These are phyloP conservation scores for Natator depressus DNA, from an alignment of 2,113 vertebrate species.

Conservation along the genomic window DNA sequence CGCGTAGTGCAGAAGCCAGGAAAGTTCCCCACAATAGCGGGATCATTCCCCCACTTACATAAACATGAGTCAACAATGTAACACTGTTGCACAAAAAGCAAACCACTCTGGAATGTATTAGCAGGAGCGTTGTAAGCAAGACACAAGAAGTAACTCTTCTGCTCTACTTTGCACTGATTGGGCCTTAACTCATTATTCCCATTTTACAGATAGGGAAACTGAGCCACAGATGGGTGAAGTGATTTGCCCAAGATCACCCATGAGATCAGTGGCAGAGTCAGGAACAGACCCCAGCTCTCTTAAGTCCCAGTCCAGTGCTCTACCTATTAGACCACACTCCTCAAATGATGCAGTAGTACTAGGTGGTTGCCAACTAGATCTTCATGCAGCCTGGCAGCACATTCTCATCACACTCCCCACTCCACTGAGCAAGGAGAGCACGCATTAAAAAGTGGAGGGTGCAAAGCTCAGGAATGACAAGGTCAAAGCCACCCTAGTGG, in stretches of 20 bases:
- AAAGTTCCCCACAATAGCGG: no score
- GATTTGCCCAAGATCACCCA: background rate
- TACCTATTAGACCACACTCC: background rate
- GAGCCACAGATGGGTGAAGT: background rate
- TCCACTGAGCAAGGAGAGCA: background rate
- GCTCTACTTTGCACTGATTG: no score
- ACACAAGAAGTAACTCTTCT: no score
- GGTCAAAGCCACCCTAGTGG: background rate
- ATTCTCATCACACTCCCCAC: background rate
- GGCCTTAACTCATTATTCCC: background rate
- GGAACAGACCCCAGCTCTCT: background rate
- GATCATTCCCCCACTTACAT: no score
- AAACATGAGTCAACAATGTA: background rate
- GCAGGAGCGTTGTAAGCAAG: no score
- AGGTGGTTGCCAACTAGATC: no score
- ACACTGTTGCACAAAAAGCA: no score
- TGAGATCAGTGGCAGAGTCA: background rate
- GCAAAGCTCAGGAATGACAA: background rate
- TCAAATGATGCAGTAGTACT: background rate
- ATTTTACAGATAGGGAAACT: background rate
- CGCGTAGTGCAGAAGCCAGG: no score
- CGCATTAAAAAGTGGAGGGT: background rate
- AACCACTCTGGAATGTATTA: no score
- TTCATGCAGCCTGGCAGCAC: background rate
- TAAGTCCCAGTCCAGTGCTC: background rate